Evolutionary conservation across 2,113 vertebrate genomes (phyloP), one percentile per base, ranked within the genome.

Genomic region (Mandrillus leucophaeus): DNA sequence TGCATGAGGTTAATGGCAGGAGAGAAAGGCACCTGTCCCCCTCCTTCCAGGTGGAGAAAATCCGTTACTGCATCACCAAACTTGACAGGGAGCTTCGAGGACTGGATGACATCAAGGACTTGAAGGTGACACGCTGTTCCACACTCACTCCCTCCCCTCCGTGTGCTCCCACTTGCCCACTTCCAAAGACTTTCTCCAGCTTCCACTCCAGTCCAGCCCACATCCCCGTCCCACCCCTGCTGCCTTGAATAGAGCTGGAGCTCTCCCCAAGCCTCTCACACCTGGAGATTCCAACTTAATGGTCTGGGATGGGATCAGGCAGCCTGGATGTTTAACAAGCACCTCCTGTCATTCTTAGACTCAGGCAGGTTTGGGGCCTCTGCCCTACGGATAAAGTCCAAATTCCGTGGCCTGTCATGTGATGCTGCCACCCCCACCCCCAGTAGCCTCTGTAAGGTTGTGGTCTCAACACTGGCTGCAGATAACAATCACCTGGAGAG

Each of bases 11-110:
- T 52, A 55, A 93, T 2, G 13, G 43, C 87, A 57, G 18, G 90
- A 97, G 76, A 90, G 85, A 94, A 95, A 82, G 61, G 40, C 20
- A 79, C 64, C 76, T 93, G 43, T 70, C 72, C 6, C 83, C 83
- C 72, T 48, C 35, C 90, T 10, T 43, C 50, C 89, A 99, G 99
- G 99, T 99, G 93, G 99, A 99, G 96, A 99, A 99, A 98, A 99
- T 99, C 98, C 98, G 98, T 5, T 98, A 78, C 84, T 99, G 99
- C 94, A 98, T 99, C 96, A 98, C 88, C 11, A 98, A 35, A 86
- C 38, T 99, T 76, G 98, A 98, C 84, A 98, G 97, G 0, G 90
- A 98, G 0, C 98, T 99, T 45, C 97, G 78, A 81, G 23, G 50
- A 1, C 98, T 98, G 68, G 72, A 92, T 0, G 92, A 98, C 94